Base-by-base conservation (phyloP, 2,888 invertebrate species). In the Julus scandinavius region DNA sequence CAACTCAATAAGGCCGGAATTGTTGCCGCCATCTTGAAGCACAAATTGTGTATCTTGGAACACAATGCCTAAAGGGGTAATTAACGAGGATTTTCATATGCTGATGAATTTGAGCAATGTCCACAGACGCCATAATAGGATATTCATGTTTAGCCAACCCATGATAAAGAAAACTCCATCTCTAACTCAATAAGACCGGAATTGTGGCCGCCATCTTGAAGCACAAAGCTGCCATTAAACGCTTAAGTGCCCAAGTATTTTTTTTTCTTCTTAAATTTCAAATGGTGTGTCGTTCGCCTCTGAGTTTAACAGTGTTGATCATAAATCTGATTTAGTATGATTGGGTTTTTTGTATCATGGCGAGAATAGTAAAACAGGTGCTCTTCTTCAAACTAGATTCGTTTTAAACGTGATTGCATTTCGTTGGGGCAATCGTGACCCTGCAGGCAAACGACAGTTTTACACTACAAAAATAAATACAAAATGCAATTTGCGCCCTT, bases 301-400 rank as follows among this genome's bases (percentile, higher is more conserved):
- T 72, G 72, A 17, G 29, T 72, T 72, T 29, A 72, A 72, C 72
- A 20, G 72, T 5, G 29, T 72, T 72, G 20, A 6, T 20, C 72
- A 72, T 72, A 72, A 72, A 72, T 72, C 72, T 72, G 72, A 72
- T 72, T 72, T 72, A 72, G 72, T n/a, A 72, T 72, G 72, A 72
- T 72, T 72, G 72, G 72, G 72, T 63, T 72, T 54, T 72, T 72
- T 72, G 72, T 72, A 72, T 72, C 72, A 72, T 72, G 72, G 72
- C 29, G 29, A 72, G 72, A 72, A 72, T 72, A 72, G 72, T 29
- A 72, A 72, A 72, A 29, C 72, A 72, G 72, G 72, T 72, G 72
- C 72, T 72, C 72, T 72, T 72, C 72, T 72, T 72, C 72, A 72
- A 72, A 72, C 72, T 72, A 29, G 72, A 72, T 72, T 72, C 72